phyloP scores from a whole-genome alignment of 2,888 invertebrate species.

The Eilema depressum region DNA sequence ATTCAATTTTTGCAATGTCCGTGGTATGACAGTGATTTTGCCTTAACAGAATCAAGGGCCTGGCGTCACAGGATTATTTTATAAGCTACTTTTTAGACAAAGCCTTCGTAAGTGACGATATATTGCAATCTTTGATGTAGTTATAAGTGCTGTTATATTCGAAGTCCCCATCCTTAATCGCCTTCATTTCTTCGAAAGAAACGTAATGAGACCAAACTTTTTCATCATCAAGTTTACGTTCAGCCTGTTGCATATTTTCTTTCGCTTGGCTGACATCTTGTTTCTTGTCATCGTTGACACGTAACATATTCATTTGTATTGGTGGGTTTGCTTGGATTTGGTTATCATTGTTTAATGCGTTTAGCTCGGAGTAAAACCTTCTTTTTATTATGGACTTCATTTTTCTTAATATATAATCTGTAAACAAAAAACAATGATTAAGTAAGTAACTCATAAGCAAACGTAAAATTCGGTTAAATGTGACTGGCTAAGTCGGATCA shows the following conservation, averaged over 20 bases:
- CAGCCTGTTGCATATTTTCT: neutral
- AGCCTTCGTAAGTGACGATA: neutral
- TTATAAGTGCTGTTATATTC: neutral
- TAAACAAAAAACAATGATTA: neutral
- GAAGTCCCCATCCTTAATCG: neutral
- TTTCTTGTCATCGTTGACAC: neutral
- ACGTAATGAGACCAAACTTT: neutral
- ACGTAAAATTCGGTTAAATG: neutral
- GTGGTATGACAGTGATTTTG: no score
- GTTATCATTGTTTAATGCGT: neutral
- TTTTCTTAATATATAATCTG: neutral
- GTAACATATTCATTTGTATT: neutral
- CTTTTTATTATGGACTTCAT: neutral
- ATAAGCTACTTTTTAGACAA: neutral
- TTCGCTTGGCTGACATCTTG: neutral
- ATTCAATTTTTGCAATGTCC: no score
- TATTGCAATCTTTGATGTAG: neutral
- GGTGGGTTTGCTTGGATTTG: neutral
- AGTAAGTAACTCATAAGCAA: no score
- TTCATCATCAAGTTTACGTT: neutral
- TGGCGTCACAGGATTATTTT: neutral
- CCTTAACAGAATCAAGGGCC: no score
- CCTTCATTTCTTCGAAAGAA: constrained; percentile 4
- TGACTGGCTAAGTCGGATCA: no score
- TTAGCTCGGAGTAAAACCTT: no score